Evolutionary conservation across 2,888 invertebrate species (phyloP).

Genomic region (Noctua janthe): DNA sequence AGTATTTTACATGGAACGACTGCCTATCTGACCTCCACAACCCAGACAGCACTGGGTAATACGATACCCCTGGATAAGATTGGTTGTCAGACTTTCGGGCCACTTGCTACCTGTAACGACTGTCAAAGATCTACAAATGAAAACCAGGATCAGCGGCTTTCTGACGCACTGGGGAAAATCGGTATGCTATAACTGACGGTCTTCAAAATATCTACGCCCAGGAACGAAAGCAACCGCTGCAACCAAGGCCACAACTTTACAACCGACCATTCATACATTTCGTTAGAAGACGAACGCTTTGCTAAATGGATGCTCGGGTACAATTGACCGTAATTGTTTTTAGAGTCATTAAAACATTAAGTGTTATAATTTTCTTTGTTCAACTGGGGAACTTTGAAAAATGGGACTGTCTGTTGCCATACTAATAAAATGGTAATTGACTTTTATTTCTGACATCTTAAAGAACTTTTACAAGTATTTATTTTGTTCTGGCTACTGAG

Average conservation of each 20-base stretch:
- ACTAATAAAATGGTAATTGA: not conserved
- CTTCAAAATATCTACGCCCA: not conserved
- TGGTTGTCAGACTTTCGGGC: not conserved
- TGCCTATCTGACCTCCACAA: not conserved
- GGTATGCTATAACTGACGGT: not conserved
- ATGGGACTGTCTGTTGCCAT: conserved; percentile 15
- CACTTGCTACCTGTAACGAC: not conserved
- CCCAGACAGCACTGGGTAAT: not conserved
- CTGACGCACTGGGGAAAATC: not conserved
- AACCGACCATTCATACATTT: conserved; percentile 49
- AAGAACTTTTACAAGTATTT: not conserved
- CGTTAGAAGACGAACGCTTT: conserved; percentile 51
- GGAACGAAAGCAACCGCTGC: not conserved
- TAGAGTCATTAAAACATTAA: conserved; percentile 39
- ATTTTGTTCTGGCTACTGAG: not conserved
- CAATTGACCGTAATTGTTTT: conserved; percentile 59
- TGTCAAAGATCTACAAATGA: not conserved
- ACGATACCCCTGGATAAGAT: not conserved
- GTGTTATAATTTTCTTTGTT: conserved; percentile 41
- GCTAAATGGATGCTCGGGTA: conserved; percentile 47
- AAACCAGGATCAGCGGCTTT: not conserved
- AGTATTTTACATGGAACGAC: too few relatives aligned
- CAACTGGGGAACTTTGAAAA: conserved; percentile 32
- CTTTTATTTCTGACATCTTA: not conserved
- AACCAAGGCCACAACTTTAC: conserved; percentile 27